Evolutionary conservation across 2,888 invertebrate genomes (phyloP).

Genomic region (Xestia sexstrigata): DNA sequence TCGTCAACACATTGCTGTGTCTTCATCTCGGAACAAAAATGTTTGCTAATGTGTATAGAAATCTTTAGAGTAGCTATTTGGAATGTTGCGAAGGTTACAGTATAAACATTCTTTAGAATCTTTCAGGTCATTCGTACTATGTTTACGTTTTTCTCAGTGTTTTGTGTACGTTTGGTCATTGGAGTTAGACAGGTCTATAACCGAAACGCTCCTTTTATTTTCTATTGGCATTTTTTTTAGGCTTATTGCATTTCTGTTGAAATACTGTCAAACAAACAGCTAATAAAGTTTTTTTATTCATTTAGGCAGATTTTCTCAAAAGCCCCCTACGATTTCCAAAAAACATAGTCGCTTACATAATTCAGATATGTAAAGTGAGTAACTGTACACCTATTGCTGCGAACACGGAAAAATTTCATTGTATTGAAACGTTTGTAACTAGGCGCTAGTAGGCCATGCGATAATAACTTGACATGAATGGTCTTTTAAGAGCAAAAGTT

Average conservation of each 20-base stretch:
- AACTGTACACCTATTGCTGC: conserved; percentile 3
- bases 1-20: conserved; percentile 68
- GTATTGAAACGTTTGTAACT: conserved; percentile 10
- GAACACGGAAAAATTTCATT: conserved; percentile 30
- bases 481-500: conserved; percentile 62
- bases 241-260: neutral
- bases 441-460: conserved; percentile 21
- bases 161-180: conserved; percentile 31
- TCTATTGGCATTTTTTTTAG: conserved; percentile 17
- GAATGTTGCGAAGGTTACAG: conserved; percentile 43
- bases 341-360: neutral
- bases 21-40: conserved; percentile 63
- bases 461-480: conserved; percentile 42
- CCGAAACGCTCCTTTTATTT: conserved; percentile 8
- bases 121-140: conserved; percentile 47
- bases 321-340: neutral
- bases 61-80: conserved; percentile 20
- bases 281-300: neutral
- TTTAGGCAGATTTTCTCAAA: neutral
- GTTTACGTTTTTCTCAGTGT: conserved; percentile 50
- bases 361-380: neutral
- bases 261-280: neutral
- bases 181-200: conserved; percentile 18
- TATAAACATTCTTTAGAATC: conserved; percentile 50
- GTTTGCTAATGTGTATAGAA: conserved; percentile 53